Base-by-base conservation (phyloP, 2,797 vertebrate genomes). In the Scleropages formosus region DNA sequence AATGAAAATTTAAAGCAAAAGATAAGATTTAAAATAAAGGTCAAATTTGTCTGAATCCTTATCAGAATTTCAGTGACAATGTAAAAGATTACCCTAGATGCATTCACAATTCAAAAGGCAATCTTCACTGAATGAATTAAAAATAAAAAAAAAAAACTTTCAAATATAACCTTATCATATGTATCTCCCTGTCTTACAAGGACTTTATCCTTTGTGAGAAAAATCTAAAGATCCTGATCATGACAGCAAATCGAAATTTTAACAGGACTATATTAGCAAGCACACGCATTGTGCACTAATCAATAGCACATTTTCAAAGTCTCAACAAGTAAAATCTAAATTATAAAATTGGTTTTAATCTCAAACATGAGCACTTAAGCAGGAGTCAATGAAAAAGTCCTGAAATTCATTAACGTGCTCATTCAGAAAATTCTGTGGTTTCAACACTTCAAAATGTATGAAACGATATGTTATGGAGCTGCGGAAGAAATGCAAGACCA, bases 31-130 rank as follows among this genome's bases (percentile, higher is more conserved):
- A 83, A 83, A n/a, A 85, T 80, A 83, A 69, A 81, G 86, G 85
- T 80, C 86, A 89, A 90, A 91, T 90, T 88, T 89, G 89, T 90
- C 73, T 84, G 79, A 81, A 82, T 83, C 85, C 88, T 91, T 92
- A 92, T 91, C 89, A 83, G 81, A 86, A 90, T 89, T 86, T 89
- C 87, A 80, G 72, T 73, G 84, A 87, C 83, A 84, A 83, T 82
- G 82, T 79, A 83, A 85, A 78, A 62, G 56, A 69, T 76, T 71
- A 69, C 44, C 39, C 58, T 24, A 81, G 80, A 70, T 74, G 82
- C 80, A 77, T 84, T 79, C 80, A 68, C 81, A 80, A 83, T 78
- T 49, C 44, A 87, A 86, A 88, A 82, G 66, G 82, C 86, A 90
- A 88, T 84, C 86, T 80, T 84, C 82, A 77, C 80, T 81, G 80